A percentile compares a stretch with the other conserved stretches of the same genome.
Evolutionary conservation across 2,797 vertebrate species (phyloP).

Genomic region (Parauchenoglanis punctatus): DNA sequence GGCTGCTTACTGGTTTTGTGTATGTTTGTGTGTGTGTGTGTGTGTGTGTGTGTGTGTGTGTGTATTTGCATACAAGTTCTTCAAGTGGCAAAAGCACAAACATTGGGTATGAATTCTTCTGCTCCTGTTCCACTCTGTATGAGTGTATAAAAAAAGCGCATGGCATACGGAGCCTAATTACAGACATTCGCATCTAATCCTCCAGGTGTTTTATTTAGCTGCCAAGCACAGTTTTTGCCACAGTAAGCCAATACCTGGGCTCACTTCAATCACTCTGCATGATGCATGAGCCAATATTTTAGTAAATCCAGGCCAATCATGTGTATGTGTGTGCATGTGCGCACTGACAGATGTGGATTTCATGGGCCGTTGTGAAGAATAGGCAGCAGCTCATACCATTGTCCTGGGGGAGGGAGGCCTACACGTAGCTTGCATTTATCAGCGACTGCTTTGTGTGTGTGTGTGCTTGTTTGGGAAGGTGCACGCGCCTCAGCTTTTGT

Average conservation of each 20-base stretch:
- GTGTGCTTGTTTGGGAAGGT: constrained; percentile 11
- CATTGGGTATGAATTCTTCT: constrained; percentile 9
- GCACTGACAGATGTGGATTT: constrained; percentile 68
- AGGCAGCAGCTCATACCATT: constrained; percentile 61
- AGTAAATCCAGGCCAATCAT: constrained; percentile 65
- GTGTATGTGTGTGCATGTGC: constrained; percentile 30
- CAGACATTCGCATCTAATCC: constrained; percentile 73
- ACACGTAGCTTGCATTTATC: constrained; percentile 69
- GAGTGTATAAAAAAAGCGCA: neutral
- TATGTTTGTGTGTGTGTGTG: constrained; percentile 55
- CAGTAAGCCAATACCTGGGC: constrained; percentile 76
- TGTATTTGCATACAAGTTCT: constrained; percentile 2
- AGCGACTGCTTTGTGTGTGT: constrained; percentile 52
- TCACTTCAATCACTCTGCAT: constrained; percentile 75
- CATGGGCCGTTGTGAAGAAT: constrained; percentile 65
- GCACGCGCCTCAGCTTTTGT: constrained; percentile 68
- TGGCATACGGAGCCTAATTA: constrained; percentile 67
- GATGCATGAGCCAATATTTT: constrained; percentile 66
- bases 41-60: constrained; percentile 51
- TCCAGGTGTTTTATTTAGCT: constrained; percentile 83
- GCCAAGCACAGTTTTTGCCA: constrained; percentile 74
- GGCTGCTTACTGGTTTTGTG: constrained; percentile 60
- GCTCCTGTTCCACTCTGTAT: neutral
- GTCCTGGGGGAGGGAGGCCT: constrained; percentile 67
- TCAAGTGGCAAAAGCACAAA: constrained; percentile 19